Evolutionary conservation across 1,140 invertebrate genomes (phyloP), one percentile per base, ranked within the genome.

Genomic region (Psix sp.): DNA sequence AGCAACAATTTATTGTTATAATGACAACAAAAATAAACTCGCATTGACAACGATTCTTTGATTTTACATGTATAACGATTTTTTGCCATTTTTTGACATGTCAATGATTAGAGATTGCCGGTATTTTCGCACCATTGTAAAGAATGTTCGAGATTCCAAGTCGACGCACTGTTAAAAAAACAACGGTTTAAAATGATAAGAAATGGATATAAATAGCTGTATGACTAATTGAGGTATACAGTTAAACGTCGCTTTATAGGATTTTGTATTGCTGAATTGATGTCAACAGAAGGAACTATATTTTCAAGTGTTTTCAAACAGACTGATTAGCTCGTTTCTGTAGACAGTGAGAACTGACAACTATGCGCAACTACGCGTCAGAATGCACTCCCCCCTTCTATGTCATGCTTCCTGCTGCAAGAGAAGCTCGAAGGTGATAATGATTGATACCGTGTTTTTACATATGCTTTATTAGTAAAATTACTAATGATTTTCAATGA

Each of bases 91-190:
- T n/a, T n/a, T n/a, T n/a, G n/a, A n/a, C n/a, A n/a, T n/a, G n/a
- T n/a, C n/a, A n/a, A n/a, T n/a, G n/a, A n/a, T n/a, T n/a, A n/a
- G 21, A 24, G 7, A 3, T 24, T 39, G 29, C 59, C 59, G 59
- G 59, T 52, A 15, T 51, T 63, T 43, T 65, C 33, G 2, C 31
- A 13, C 21, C 46, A 33, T 29, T 18, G 31, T 29, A 36, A 51
- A 46, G 63, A 67, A 67, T 15, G 43, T 67, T 67, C 63, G 52
- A 67, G 63, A 67, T 67, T 67, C 24, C 5, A 29, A 3, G 15
- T 4, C 2, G 10, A 2, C 13, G 14, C 11, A 21, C n/a, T 51
- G 9, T 45, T 15, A 14, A 0, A 15, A 52, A 63, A 29, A 9
- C 5, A 16, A 14, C 5, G 9, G 2, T 46, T 31, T 2, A 29